Percentiles rank a stretch among this genome's conserved stretches.
Evolutionary conservation across 2,797 vertebrate genomes (phyloP).

Genomic region (Pseudochirops corinnae): DNA sequence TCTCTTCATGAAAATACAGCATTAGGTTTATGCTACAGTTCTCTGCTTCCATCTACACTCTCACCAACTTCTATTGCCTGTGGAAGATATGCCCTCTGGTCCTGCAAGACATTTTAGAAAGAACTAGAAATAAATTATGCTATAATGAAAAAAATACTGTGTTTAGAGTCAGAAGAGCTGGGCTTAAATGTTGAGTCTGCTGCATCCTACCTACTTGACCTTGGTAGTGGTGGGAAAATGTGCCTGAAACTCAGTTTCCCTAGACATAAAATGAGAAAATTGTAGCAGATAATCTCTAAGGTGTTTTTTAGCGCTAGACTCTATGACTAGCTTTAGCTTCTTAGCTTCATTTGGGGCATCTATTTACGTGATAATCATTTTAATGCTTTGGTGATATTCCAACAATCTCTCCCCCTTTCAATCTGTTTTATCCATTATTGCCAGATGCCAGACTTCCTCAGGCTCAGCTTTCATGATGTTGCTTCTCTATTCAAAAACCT

Average conservation of each 20-base stretch:
- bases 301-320: not conserved
- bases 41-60: not conserved
- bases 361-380: not conserved
- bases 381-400: not conserved
- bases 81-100: not conserved
- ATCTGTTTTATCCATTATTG: not conserved
- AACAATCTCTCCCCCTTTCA: not conserved
- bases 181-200: not conserved
- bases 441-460: constrained; percentile 1
- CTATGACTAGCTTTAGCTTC: not conserved
- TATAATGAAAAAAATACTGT: not conserved
- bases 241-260: not conserved
- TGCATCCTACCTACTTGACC: not conserved
- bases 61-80: not conserved
- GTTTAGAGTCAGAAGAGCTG: not conserved
- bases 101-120: not conserved
- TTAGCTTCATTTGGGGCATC: not conserved
- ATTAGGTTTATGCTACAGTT: not conserved
- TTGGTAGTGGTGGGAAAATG: not conserved
- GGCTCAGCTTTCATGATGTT: not conserved
- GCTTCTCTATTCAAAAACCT: not conserved
- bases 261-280: not conserved
- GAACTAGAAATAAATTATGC: not conserved
- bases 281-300: not conserved
- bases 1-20: constrained; percentile 14